Percentiles rank a stretch among this genome's conserved stretches.
Evolutionary conservation across 2,797 vertebrate species (phyloP).

Genomic region (Margarornis squamiger): DNA sequence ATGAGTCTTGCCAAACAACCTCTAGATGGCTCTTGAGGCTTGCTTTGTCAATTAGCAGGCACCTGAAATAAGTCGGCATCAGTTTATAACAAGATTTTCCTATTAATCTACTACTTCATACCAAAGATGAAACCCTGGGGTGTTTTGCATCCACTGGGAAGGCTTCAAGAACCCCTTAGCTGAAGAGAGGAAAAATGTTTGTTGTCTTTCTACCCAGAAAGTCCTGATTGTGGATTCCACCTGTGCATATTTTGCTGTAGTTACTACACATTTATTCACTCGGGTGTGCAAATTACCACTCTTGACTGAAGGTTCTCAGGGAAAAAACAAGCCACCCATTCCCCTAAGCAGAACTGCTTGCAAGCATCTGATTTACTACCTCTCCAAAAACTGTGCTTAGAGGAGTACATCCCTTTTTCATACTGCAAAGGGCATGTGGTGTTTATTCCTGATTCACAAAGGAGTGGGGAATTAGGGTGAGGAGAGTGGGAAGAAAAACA

Average conservation of each 20-base stretch:
- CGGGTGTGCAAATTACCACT: not conserved
- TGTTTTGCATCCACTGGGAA: not conserved
- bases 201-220: not conserved
- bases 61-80: not conserved
- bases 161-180: not conserved
- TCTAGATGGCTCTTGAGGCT: constrained; percentile 71
- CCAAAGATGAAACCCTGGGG: not conserved
- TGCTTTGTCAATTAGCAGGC: constrained; percentile 50
- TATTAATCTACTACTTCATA: not conserved
- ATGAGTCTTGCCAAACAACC: constrained; percentile 28
- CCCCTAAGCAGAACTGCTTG: not conserved
- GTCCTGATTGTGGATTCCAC: not conserved
- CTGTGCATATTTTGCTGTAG: not conserved
- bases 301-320: not conserved
- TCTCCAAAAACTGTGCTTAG: not conserved
- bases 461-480: not conserved
- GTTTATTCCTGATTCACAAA: not conserved
- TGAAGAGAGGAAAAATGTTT: not conserved
- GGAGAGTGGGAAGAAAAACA: not conserved
- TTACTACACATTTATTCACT: not conserved
- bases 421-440: not conserved
- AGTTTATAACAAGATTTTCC: not conserved
- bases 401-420: not conserved
- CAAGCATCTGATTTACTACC: not conserved
- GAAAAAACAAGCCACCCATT: not conserved